Percentiles rank a stretch among this genome's conserved stretches.
These are phyloP conservation scores for Lepidotrigona ventralis DNA, from an alignment of 1,140 invertebrate genomes.

Conservation along the genomic window DNA sequence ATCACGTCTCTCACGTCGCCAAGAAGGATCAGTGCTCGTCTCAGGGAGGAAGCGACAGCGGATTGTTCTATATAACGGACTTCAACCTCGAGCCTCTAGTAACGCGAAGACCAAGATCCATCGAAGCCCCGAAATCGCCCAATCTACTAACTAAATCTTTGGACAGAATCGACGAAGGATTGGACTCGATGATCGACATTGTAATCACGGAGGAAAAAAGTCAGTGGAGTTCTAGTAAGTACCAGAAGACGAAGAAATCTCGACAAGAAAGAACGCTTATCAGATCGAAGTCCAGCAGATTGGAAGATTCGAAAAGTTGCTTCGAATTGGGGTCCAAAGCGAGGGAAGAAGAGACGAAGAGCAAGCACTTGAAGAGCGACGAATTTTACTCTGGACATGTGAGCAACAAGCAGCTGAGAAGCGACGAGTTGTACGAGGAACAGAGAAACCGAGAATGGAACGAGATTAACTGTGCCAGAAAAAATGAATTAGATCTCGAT, in stretches of 20 bases:
- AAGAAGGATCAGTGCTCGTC: constrained; percentile 64
- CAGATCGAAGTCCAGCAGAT: constrained; percentile 34
- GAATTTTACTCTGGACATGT: constrained; percentile 50
- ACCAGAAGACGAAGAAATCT: constrained; percentile 54
- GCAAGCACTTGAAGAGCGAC: constrained; percentile 54
- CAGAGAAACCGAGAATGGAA: constrained; percentile 59
- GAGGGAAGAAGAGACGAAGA: constrained; percentile 16
- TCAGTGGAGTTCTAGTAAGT: constrained; percentile 70
- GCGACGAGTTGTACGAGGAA: constrained; percentile 72
- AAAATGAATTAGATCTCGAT: constrained; percentile 38
- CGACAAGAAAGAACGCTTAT: constrained; percentile 48
- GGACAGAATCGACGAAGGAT: constrained; percentile 87
- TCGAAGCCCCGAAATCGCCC: constrained; percentile 62
- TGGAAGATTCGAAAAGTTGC: constrained; percentile 34
- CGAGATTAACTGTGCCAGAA: constrained; percentile 56
- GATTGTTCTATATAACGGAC: constrained; percentile 71
- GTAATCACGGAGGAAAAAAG: constrained; percentile 81
- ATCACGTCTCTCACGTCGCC: constrained; percentile 67
- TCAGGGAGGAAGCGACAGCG: constrained; percentile 73
- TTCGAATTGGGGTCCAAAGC: constrained; percentile 17
- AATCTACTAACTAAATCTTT: constrained; percentile 85
- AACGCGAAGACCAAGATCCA: constrained; percentile 37
- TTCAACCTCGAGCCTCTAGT: constrained; percentile 68
- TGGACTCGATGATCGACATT: constrained; percentile 87
- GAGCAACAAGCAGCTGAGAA: constrained; percentile 66